Percentiles rank a stretch among this genome's conserved stretches.
These are phyloP conservation scores for Anthopleura sola DNA, from an alignment of 64 coral and sea anemone genomes.

Conservation along the genomic window DNA sequence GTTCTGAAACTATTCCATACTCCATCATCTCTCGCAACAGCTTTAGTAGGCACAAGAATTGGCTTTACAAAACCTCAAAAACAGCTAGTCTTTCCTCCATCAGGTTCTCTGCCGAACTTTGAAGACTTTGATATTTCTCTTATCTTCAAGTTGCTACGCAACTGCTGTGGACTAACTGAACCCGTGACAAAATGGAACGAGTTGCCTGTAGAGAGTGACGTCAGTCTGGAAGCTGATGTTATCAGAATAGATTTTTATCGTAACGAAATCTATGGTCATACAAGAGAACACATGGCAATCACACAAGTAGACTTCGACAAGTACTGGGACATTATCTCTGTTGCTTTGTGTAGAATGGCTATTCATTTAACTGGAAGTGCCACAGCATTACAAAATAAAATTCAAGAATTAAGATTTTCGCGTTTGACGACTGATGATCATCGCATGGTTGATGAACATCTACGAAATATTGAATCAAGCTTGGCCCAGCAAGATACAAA, in stretches of 20 bases:
- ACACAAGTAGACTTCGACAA: neutral
- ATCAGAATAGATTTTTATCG: conserved; percentile 25
- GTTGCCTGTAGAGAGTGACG: neutral
- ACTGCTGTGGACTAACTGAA: conserved; percentile 14
- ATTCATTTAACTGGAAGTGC: neutral
- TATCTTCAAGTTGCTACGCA: conserved; percentile 19
- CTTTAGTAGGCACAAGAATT: neutral
- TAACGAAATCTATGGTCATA: conserved; percentile 13
- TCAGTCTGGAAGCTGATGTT: conserved; percentile 23
- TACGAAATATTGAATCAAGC: neutral
- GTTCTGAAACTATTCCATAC: neutral
- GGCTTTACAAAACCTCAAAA: neutral
- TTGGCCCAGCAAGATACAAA: neutral
- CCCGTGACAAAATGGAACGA: conserved; percentile 21
- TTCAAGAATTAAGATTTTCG: neutral
- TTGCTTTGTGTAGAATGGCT: neutral
- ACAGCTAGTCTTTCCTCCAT: neutral
- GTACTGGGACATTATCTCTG: neutral
- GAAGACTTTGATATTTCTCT: conserved; percentile 25
- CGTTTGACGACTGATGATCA: neutral
- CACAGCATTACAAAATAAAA: neutral
- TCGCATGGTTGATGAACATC: neutral
- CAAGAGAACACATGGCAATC: neutral
- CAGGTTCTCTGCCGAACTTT: neutral
- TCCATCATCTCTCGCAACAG: neutral